These are phyloP conservation scores for Parazoanthus swiftii DNA, from an alignment of 92 coral and sea anemone genomes.

Conservation along the genomic window DNA sequence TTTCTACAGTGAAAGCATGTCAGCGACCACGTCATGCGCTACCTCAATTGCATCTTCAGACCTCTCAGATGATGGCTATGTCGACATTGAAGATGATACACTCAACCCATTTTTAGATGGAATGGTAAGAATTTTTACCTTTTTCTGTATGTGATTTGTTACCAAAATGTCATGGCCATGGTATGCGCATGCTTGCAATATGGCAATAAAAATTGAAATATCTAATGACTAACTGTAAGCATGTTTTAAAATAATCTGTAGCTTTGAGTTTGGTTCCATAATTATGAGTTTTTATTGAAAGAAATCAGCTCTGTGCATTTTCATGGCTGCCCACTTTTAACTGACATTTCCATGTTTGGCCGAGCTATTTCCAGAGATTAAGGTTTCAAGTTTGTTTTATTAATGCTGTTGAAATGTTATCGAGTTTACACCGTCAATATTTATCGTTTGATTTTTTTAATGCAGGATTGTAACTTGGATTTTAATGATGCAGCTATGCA, in stretches of 20 bases:
- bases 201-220: no score
- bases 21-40: slow-evolving; percentile 67
- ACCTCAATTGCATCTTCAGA: slow-evolving; percentile 75
- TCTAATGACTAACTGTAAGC: no score
- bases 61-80: slow-evolving; percentile 72
- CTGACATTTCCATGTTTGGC: no score
- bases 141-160: background rate
- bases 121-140: slow-evolving; percentile 33
- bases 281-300: no score
- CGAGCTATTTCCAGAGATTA: no score
- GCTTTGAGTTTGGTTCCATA: no score
- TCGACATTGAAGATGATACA: slow-evolving; percentile 68
- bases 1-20: slow-evolving; percentile 68
- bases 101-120: slow-evolving; percentile 40
- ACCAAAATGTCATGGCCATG: background rate
- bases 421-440: background rate
- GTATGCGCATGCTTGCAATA: no score
- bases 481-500: slow-evolving; percentile 12
- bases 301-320: no score
- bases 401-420: no score
- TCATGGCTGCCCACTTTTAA: no score
- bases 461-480: slow-evolving; percentile 23
- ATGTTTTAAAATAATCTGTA: no score
- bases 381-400: no score
- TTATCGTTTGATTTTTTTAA: background rate